phyloP scores from a whole-genome alignment of 2,888 invertebrate species.

The Ophion ellenae region DNA sequence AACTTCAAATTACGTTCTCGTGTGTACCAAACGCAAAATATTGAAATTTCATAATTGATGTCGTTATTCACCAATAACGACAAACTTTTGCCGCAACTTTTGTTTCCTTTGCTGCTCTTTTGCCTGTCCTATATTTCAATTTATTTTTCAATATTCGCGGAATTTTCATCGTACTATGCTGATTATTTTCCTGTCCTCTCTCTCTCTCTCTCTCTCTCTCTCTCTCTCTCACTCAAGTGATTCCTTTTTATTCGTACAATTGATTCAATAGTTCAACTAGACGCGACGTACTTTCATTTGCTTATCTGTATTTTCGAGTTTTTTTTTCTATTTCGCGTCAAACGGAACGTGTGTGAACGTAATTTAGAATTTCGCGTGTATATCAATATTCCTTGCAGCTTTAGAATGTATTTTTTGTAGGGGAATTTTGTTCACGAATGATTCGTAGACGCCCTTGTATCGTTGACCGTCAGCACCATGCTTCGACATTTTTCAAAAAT shows the following conservation, averaged over 20 bases:
- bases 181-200: not conserved
- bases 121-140: not conserved
- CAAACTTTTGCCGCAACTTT: not conserved
- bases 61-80: not conserved
- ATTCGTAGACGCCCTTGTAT: conserved; percentile 6
- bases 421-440: not conserved
- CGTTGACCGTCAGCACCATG: conserved; percentile 9
- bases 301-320: not conserved
- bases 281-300: not conserved
- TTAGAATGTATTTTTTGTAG: conserved; percentile 32
- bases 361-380: conserved; percentile 77
- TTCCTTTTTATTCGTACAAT: not conserved
- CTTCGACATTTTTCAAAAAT: conserved; percentile 32
- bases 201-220: not conserved
- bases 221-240: not conserved
- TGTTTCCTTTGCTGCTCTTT: not conserved
- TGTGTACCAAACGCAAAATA: no score
- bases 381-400: conserved; percentile 38
- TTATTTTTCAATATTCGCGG: not conserved
- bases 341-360: conserved; percentile 72
- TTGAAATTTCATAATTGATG: not conserved
- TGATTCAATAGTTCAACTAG: not conserved
- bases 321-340: conserved; percentile 3
- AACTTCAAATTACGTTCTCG: no score
- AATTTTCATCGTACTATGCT: not conserved